Evolutionary conservation across 1,140 invertebrate genomes (phyloP).

Genomic region (Drosophila melanica): DNA sequence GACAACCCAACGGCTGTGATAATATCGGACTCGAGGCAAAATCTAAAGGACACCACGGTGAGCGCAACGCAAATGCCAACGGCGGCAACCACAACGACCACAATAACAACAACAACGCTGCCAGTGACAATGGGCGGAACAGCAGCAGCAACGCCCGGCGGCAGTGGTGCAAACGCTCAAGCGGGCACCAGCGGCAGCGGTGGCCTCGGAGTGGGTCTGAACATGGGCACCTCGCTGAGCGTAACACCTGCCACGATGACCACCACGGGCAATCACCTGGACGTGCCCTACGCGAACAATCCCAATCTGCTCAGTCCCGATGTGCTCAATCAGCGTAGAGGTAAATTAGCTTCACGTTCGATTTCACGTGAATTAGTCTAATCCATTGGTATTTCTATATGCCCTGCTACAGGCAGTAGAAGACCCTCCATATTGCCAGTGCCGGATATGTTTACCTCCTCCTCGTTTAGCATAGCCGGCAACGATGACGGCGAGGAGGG

Average conservation of each 20-base stretch:
- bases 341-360: slow-evolving; percentile 78
- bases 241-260: slow-evolving; percentile 63
- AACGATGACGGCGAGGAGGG: slow-evolving; percentile 89
- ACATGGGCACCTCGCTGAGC: slow-evolving; percentile 59
- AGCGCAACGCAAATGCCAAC: slow-evolving; percentile 65
- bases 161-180: neutral
- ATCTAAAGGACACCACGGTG: slow-evolving; percentile 81
- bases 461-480: slow-evolving; percentile 89
- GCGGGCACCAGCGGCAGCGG: slow-evolving; percentile 35
- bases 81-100: slow-evolving; percentile 73
- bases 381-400: neutral
- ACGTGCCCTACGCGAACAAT: slow-evolving; percentile 90
- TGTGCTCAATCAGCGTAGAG: slow-evolving; percentile 89
- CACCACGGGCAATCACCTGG: slow-evolving; percentile 89
- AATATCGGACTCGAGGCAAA: slow-evolving; percentile 83
- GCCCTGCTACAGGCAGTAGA: slow-evolving; percentile 87
- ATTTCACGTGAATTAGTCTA: neutral
- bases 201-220: slow-evolving; percentile 53
- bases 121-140: slow-evolving; percentile 45
- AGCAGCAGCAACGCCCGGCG: slow-evolving; percentile 5
- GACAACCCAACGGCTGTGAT: slow-evolving; percentile 83
- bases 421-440: slow-evolving; percentile 94
- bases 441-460: slow-evolving; percentile 93
- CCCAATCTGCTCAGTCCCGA: slow-evolving; percentile 92
- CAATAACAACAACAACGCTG: slow-evolving; percentile 66